These are phyloP conservation scores for Carcina quercana DNA, from an alignment of 2,888 invertebrate species.

Conservation along the genomic window DNA sequence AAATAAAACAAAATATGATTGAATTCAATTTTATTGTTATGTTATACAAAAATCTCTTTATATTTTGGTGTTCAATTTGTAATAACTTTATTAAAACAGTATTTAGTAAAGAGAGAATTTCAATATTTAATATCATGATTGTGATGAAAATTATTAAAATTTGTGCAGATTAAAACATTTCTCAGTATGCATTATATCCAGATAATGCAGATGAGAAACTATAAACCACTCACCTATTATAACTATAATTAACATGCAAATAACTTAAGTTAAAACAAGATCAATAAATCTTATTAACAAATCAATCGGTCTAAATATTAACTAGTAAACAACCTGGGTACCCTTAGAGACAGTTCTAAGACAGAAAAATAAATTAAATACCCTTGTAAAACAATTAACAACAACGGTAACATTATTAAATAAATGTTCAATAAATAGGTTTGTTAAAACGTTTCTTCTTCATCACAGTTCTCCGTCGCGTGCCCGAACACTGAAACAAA, in stretches of 20 bases:
- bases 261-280: slow-evolving; percentile 37
- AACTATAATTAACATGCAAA: slow-evolving; percentile 54
- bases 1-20: slow-evolving; percentile 9
- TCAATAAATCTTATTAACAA: slow-evolving; percentile 57
- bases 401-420: slow-evolving; percentile 63
- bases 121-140: slow-evolving; percentile 47
- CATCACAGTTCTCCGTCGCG: slow-evolving; percentile 88
- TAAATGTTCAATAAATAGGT: slow-evolving; percentile 39
- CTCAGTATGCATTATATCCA: slow-evolving; percentile 63
- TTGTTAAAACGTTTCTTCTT: slow-evolving; percentile 85
- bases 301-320: slow-evolving; percentile 39
- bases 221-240: slow-evolving; percentile 45
- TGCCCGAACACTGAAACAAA: slow-evolving; percentile 90
- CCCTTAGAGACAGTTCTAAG: slow-evolving; percentile 33
- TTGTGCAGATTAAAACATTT: slow-evolving; percentile 44
- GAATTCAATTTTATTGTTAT: slow-evolving; percentile 25
- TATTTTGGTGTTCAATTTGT: slow-evolving; percentile 44
- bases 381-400: slow-evolving; percentile 55
- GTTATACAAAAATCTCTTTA: slow-evolving; percentile 24
- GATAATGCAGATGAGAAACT: slow-evolving; percentile 61
- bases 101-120: slow-evolving; percentile 14
- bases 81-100: slow-evolving; percentile 28
- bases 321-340: slow-evolving; percentile 45
- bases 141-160: slow-evolving; percentile 49
- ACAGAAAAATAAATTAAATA: slow-evolving; percentile 54